Evolutionary conservation across 1,140 invertebrate species (phyloP).

Genomic region (Brachionus rubens): DNA sequence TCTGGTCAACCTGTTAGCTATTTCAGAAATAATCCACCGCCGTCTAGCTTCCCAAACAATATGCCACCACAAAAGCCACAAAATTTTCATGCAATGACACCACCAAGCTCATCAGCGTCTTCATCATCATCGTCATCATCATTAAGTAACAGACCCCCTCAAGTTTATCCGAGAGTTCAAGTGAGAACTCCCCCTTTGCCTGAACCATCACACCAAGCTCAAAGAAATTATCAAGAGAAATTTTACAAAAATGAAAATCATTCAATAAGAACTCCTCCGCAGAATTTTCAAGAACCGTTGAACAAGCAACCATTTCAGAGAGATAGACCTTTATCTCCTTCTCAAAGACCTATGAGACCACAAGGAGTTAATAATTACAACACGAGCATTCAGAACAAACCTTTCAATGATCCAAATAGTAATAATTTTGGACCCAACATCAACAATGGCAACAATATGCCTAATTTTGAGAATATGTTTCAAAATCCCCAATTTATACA

Average conservation of each 20-base stretch:
- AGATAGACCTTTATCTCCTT: too few species aligned
- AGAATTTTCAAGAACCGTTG: too few species aligned
- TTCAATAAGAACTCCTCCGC: too few species aligned
- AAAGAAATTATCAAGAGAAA: neutral
- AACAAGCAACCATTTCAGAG: too few species aligned
- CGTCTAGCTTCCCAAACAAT: too few species aligned
- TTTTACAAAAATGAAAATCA: too few species aligned
- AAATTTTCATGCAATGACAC: conserved; percentile 16
- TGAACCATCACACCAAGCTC: neutral
- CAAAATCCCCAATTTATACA: neutral
- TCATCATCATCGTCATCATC: conserved; percentile 24
- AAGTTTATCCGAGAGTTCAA: neutral
- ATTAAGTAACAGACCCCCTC: neutral
- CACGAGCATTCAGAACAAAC: neutral
- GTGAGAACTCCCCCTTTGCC: conserved; percentile 9
- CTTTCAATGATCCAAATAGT: neutral
- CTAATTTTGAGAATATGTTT: conserved; percentile 35
- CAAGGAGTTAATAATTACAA: too few species aligned
- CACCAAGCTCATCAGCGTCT: neutral
- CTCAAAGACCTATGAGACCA: too few species aligned
- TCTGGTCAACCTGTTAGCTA: neutral
- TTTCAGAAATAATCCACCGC: neutral
- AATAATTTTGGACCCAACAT: neutral
- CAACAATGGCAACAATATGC: neutral
- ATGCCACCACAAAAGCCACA: neutral